Evolutionary conservation across 2,888 invertebrate genomes (phyloP).

Genomic region (Thyatira batis): DNA sequence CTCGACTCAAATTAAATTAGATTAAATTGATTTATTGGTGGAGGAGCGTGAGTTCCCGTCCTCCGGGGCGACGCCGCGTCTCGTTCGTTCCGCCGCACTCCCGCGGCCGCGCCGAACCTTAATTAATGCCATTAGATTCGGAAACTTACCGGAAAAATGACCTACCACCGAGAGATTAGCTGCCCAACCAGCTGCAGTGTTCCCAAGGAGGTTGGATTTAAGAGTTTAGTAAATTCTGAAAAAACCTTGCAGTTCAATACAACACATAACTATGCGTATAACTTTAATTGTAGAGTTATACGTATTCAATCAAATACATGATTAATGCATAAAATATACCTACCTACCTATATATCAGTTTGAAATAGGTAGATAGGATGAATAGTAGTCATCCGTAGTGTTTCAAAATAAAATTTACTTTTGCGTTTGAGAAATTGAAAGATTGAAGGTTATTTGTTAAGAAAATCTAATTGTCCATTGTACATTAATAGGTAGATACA

Average conservation of each 20-base stretch:
- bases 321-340: too few species aligned
- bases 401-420: slow-evolving; percentile 5
- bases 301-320: too few species aligned
- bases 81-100: slow-evolving; percentile 56
- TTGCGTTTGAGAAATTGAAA: slow-evolving; percentile 9
- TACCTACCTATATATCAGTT: too few species aligned
- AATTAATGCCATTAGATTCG: slow-evolving; percentile 77
- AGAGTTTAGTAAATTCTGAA: too few species aligned
- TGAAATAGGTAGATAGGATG: too few species aligned
- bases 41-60: slow-evolving; percentile 60
- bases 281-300: too few species aligned
- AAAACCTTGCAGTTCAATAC: too few species aligned
- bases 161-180: slow-evolving; percentile 30
- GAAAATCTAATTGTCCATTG: slow-evolving; percentile 37
- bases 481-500: slow-evolving; percentile 22
- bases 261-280: too few species aligned
- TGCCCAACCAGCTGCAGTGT: slow-evolving; percentile 11
- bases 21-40: slow-evolving; percentile 80
- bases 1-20: slow-evolving; percentile 78
- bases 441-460: slow-evolving; percentile 28
- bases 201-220: slow-evolving; percentile 29
- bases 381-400: neutral
- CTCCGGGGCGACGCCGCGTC: slow-evolving; percentile 37
- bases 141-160: slow-evolving; percentile 68
- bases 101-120: slow-evolving; percentile 44